Conservation (phyloP, 2,113 vertebrate genomes). For the Corythornis cristatus region DNA sequence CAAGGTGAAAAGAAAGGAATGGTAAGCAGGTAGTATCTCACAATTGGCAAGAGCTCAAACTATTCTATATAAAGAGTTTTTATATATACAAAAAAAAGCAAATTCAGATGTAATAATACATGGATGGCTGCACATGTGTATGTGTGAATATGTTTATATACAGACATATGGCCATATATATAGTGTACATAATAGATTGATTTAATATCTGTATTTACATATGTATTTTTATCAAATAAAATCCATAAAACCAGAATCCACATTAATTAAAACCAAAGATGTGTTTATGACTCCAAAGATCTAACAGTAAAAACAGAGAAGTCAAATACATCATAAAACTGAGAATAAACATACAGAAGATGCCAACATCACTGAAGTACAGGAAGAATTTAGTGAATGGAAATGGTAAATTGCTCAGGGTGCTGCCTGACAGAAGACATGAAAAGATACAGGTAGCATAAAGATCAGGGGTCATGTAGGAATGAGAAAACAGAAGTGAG, state of each 20-base stretch:
- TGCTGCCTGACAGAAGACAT: not conserved
- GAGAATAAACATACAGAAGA: not conserved
- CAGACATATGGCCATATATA: not conserved
- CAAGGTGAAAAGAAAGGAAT: not conserved
- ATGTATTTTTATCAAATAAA: not conserved
- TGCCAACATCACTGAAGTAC: not conserved
- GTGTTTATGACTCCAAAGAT: not conserved
- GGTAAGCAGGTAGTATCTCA: not conserved
- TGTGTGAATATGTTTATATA: not conserved
- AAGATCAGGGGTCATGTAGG: not conserved
- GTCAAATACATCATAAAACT: not conserved
- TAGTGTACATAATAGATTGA: not conserved
- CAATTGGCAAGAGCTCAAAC: not conserved
- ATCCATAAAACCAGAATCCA: not conserved
- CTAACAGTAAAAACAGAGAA: not conserved
- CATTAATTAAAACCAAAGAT: not conserved
- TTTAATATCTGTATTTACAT: not conserved
- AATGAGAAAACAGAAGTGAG: not conserved
- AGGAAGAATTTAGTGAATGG: not conserved
- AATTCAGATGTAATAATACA: not conserved
- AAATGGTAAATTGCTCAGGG: not conserved
- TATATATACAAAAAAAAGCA: not conserved
- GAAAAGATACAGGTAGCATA: not conserved
- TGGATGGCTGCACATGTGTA: not conserved
- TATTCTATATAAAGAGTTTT: not conserved